Base-by-base conservation (phyloP, 2,797 vertebrate genomes). In the Enteromius viviparus region DNA sequence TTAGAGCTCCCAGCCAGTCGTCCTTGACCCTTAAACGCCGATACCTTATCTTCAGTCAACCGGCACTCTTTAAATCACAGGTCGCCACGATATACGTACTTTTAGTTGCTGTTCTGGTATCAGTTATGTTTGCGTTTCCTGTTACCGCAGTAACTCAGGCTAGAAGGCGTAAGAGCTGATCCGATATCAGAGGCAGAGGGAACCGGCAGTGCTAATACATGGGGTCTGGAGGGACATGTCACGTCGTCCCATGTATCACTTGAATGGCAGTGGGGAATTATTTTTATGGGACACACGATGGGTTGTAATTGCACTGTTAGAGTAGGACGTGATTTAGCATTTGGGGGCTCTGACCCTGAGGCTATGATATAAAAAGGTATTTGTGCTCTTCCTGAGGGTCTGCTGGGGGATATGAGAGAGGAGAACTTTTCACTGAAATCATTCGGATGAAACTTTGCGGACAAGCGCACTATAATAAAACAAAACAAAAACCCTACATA, bases 231-330 rank as follows among this genome's bases (percentile, higher is more conserved):
- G 75, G 71, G 75, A 86, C 80, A 83, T 47, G 62, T 78, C 65
- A 82, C 26, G 29, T 64, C 7, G 68, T 66, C 81, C 60, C 81
- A 87, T 83, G 75, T 80, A 85, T 89, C 86, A 81, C 85, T 76
- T 62, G 71, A 89, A 86, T 84, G 75, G 85, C 83, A 77, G 66
- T 72, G 71, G 84, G 34, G 81, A 85, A 85, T 85, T 78, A 86
- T 84, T 85, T 86, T 85, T 85, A 85, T 77, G 83, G 66, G 87
- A 87, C 84, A 82, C 74, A 81, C 80, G 80, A 76, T 80, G 82
- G 81, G 72, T 80, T 83, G 79, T 80, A 85, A 81, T 75, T 81
- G 75, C 82, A 69, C 81, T 83, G 84, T 81, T 76, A 66, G 23
- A 79, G 82, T 80, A 72, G 82, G 72, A 19, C 29, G n/a, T 86